phyloP scores from a whole-genome alignment of 2,888 invertebrate species.

The Proisotoma minuta region DNA sequence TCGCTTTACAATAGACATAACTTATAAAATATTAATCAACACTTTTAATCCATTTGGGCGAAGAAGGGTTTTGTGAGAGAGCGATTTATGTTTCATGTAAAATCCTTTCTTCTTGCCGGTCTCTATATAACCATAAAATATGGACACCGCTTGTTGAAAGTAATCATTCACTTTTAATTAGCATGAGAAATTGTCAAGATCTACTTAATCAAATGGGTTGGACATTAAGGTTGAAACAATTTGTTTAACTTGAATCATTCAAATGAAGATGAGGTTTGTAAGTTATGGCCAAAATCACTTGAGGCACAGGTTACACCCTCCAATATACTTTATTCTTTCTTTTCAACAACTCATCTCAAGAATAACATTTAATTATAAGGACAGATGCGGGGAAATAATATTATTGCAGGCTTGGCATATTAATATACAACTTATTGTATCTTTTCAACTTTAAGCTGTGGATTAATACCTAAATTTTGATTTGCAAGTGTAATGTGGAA shows the following conservation, averaged over 20 bases:
- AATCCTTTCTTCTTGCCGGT: too few species aligned
- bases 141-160: conserved; percentile 1
- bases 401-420: too few species aligned
- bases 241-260: too few species aligned
- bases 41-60: conserved; percentile 1
- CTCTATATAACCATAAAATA: conserved; percentile 11
- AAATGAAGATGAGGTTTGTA: neutral
- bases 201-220: conserved; percentile 15
- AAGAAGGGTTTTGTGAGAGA: too few species aligned
- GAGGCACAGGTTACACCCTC: neutral
- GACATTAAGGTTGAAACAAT: too few species aligned
- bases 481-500: neutral
- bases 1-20: neutral
- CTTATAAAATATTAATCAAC: conserved; percentile 4
- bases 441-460: neutral
- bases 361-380: too few species aligned
- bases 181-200: conserved; percentile 11
- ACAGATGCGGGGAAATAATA: too few species aligned
- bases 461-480: neutral
- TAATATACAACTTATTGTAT: too few species aligned
- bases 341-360: too few species aligned
- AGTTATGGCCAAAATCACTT: neutral
- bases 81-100: too few species aligned
- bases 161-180: conserved; percentile 10
- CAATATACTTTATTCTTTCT: too few species aligned